These are phyloP conservation scores for Pachyuromys duprasi DNA, from an alignment of 2,797 vertebrate genomes.

Conservation along the genomic window DNA sequence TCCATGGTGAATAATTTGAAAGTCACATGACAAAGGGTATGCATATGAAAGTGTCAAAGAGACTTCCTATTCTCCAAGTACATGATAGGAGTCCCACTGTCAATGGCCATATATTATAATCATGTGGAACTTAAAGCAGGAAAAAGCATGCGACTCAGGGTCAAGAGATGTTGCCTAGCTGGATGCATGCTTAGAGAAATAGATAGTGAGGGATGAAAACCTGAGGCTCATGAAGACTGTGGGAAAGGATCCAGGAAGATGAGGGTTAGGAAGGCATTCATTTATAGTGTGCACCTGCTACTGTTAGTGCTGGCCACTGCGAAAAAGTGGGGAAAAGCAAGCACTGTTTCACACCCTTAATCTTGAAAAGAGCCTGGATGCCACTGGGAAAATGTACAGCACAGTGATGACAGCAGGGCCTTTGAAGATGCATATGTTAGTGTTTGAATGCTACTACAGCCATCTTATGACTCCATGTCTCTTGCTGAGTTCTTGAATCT, in stretches of 20 bases:
- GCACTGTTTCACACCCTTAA: background rate
- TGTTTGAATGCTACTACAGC: background rate
- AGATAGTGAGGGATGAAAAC: background rate
- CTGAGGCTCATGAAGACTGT: background rate
- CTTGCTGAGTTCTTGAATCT: background rate
- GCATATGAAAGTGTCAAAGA: background rate
- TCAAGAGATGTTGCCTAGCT: background rate
- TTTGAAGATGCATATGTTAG: background rate
- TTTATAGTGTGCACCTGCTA: background rate
- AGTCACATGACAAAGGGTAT: background rate
- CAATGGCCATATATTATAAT: background rate
- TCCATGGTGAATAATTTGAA: background rate
- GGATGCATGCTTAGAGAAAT: background rate
- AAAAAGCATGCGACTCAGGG: background rate
- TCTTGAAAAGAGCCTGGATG: background rate
- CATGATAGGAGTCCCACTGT: background rate
- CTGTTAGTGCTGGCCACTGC: background rate
- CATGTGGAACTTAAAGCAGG: background rate
- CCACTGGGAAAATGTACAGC: background rate
- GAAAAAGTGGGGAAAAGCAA: background rate
- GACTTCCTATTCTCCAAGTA: background rate
- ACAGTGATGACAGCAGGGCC: background rate
- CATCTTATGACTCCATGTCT: background rate
- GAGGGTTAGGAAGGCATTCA: background rate
- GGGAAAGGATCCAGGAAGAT: background rate